Conservation (phyloP, 2,888 invertebrate genomes). For the Xestia xanthographa region DNA sequence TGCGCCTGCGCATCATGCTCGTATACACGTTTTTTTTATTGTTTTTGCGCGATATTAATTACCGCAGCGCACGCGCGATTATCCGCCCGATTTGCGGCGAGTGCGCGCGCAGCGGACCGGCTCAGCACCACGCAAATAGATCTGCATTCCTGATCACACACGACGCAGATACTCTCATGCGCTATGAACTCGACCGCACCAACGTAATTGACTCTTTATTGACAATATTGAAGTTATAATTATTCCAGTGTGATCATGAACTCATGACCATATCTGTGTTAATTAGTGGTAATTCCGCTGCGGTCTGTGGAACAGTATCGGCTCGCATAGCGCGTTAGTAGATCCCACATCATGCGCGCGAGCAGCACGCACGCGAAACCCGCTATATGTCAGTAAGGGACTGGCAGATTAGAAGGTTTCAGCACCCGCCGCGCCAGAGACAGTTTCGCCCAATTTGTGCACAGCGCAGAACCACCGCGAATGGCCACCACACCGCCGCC, state of each 20-base stretch:
- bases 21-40: slow-evolving; percentile 43
- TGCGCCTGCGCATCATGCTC: slow-evolving; percentile 52
- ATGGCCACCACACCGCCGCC: no score
- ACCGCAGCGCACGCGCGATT: slow-evolving; percentile 62
- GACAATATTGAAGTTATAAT: neutral
- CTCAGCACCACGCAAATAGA: slow-evolving; percentile 53
- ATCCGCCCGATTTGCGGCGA: slow-evolving; percentile 55
- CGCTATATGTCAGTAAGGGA: slow-evolving; percentile 40
- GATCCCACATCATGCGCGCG: slow-evolving; percentile 37
- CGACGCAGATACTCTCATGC: slow-evolving; percentile 22
- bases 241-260: neutral
- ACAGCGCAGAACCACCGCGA: neutral
- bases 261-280: neutral
- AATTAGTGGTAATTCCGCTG: slow-evolving; percentile 18
- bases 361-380: slow-evolving; percentile 46
- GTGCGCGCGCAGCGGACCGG: slow-evolving; percentile 30
- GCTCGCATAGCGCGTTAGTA: slow-evolving; percentile 37
- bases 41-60: slow-evolving; percentile 64
- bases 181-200: neutral
- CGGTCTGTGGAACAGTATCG: slow-evolving; percentile 27
- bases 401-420: slow-evolving; percentile 53
- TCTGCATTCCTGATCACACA: slow-evolving; percentile 58
- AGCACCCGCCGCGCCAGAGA: neutral
- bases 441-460: neutral
- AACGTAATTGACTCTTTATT: neutral